A percentile compares a stretch with the other conserved stretches of the same genome.
These are phyloP conservation scores for Drosophila meridionalis DNA, from an alignment of 2,888 invertebrate species.

Conservation along the genomic window DNA sequence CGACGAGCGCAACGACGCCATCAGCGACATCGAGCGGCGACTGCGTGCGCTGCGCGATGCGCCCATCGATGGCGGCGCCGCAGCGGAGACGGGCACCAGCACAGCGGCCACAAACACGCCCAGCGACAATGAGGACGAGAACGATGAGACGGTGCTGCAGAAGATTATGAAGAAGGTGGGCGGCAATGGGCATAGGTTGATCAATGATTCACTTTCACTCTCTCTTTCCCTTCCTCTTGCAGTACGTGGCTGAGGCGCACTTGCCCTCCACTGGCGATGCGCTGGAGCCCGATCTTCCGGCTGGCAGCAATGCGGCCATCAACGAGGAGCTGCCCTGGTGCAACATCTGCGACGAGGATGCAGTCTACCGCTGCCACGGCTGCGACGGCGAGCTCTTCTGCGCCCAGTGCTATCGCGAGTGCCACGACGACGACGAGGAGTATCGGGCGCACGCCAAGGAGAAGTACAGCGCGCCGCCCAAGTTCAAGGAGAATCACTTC, in stretches of 20 bases:
- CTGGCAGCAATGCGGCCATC: constrained; percentile 45
- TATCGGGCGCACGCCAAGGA: constrained; percentile 83
- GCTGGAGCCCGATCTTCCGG: constrained; percentile 83
- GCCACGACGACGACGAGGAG: constrained; percentile 88
- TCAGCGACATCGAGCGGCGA: constrained; percentile 86
- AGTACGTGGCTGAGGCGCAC: constrained; percentile 86
- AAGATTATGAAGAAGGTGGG: constrained; percentile 79
- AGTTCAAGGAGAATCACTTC: constrained; percentile 82
- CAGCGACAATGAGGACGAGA: constrained; percentile 82
- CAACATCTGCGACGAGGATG: constrained; percentile 94
- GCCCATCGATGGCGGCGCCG: constrained; percentile 55
- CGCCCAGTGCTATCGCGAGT: constrained; percentile 89
- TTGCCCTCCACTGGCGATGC: constrained; percentile 85
- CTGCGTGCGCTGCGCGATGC: constrained; percentile 86
- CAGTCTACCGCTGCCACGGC: constrained; percentile 89
- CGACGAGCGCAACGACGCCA: constrained; percentile 85
- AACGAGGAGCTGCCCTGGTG: constrained; percentile 91
- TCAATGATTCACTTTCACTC: not conserved
- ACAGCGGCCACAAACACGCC: constrained; percentile 73
- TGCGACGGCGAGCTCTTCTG: constrained; percentile 94
- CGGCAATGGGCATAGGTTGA: rapidly evolving
- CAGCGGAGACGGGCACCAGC: constrained; percentile 9
- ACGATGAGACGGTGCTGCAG: constrained; percentile 84
- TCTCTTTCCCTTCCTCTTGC: not conserved
- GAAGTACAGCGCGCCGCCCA: constrained; percentile 79